Base-by-base conservation (phyloP, 2,113 vertebrate genomes). In the Bubo blakistoni region DNA sequence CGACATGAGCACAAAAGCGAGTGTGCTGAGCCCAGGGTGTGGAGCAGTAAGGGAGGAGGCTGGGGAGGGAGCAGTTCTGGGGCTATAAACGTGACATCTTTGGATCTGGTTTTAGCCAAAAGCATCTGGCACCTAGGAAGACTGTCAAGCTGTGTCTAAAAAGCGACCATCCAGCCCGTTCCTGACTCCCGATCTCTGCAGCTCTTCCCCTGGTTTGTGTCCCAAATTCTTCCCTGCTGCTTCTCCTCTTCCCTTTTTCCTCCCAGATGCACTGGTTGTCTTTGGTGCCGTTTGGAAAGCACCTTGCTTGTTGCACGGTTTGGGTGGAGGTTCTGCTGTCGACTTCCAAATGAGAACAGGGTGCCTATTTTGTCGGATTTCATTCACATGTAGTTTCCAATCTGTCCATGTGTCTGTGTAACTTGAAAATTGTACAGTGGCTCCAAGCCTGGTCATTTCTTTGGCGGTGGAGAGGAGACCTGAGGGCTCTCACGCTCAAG, bases 1-100 rank as follows among this genome's bases (percentile, higher is more conserved):
- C 6, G 1, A 0, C 5, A 0, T 2, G 19, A n/a, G 66, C 44
- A 46, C 76, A 5, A 26, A 2, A 6, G 14, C 13, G 22, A 25
- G 11, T 6, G 5, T 0, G 3, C 30, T 2, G 29, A 36, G 30
- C 29, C 5, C 6, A 1, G 36, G 26, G 54, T 1, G 22, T 42
- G 1, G 6, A 27, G 59, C 13, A 3, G 1, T 7, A 12, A n/a
- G 40, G 62, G 66, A 1, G 27, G 57, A 42, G 21, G 63, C 14
- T 47, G 65, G 10, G 27, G 57, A 72, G 29, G 10, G 55, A 72
- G 47, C 2, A 0, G 74, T 3, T 16, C 15, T 5, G 8, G 38
- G 54, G 30, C 19, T 57, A 3, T 5, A 7, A 61, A 24, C 0
- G 0, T 10, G 69, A 2, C 2, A 1, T 22, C 42, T 7, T 0